Evolutionary conservation across 2,113 vertebrate genomes (phyloP).

Genomic region (Psittacula cyanocephala): DNA sequence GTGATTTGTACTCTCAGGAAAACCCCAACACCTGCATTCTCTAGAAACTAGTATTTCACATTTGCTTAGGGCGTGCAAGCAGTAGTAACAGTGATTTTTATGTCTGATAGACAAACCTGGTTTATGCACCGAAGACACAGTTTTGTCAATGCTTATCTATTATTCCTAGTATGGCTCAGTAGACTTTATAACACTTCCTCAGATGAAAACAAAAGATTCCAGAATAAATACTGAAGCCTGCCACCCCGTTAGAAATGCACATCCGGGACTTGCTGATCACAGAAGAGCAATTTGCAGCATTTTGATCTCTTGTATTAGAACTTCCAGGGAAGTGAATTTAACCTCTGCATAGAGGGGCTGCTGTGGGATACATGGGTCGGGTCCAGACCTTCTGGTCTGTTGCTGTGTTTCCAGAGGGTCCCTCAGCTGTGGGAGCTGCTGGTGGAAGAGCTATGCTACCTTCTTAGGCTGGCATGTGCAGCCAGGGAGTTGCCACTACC

Average conservation of each 20-base stretch:
- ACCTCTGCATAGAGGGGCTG: background rate
- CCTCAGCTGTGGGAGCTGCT: background rate
- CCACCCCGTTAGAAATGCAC: background rate
- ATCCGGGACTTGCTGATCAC: background rate
- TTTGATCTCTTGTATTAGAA: background rate
- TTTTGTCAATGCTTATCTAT: background rate
- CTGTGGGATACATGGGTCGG: background rate
- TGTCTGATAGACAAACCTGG: background rate
- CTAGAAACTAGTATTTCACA: background rate
- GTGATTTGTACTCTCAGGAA: background rate
- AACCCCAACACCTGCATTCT: background rate
- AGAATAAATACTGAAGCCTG: background rate
- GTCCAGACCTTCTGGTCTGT: background rate
- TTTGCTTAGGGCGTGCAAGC: background rate
- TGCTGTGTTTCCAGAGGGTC: background rate
- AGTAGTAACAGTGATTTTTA: rapidly evolving
- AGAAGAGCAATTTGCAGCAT: rapidly evolving
- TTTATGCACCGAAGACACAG: background rate
- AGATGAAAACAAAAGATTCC: background rate
- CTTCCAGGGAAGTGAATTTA: background rate
- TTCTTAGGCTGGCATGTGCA: background rate
- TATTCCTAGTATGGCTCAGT: background rate
- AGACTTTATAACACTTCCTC: background rate
- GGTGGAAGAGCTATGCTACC: background rate
- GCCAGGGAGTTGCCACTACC: rapidly evolving